These are phyloP conservation scores for Chymomyza amoena DNA, from an alignment of 2,888 invertebrate species.

Conservation along the genomic window DNA sequence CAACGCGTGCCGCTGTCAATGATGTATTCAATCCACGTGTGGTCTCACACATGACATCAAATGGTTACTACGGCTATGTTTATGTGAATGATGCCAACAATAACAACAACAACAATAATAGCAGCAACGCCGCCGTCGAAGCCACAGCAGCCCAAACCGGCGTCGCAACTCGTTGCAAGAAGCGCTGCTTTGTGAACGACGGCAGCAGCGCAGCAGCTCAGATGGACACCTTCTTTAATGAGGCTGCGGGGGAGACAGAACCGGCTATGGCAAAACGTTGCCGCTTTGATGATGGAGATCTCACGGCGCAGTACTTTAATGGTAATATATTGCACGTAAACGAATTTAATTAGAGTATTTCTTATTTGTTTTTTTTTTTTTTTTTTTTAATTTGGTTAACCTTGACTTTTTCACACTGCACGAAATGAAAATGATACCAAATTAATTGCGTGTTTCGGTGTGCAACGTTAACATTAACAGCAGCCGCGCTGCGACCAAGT, in stretches of 20 bases:
- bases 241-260: constrained; percentile 39
- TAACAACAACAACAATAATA: constrained; percentile 49
- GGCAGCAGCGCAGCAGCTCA: constrained; percentile 31
- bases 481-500: constrained; percentile 33
- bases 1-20: constrained; percentile 43
- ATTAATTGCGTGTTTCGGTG: background rate
- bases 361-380: constrained; percentile 16
- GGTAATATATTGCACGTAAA: constrained; percentile 55
- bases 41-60: constrained; percentile 71
- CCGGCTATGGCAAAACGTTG: constrained; percentile 67
- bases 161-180: constrained; percentile 63
- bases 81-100: constrained; percentile 62
- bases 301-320: constrained; percentile 74
- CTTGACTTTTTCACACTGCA: constrained; percentile 48
- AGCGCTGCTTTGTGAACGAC: constrained; percentile 61
- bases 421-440: constrained; percentile 11
- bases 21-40: constrained; percentile 74
- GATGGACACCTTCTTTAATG: constrained; percentile 3
- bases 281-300: constrained; percentile 71
- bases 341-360: constrained; percentile 35
- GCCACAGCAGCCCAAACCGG: constrained; percentile 26
- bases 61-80: constrained; percentile 75
- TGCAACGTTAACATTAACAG: constrained; percentile 4
- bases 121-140: constrained; percentile 2
- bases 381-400: constrained; percentile 26